A percentile compares a stretch with the other conserved stretches of the same genome.
These are phyloP conservation scores for Electrophaes corylata DNA, from an alignment of 2,888 invertebrate genomes.

Conservation along the genomic window DNA sequence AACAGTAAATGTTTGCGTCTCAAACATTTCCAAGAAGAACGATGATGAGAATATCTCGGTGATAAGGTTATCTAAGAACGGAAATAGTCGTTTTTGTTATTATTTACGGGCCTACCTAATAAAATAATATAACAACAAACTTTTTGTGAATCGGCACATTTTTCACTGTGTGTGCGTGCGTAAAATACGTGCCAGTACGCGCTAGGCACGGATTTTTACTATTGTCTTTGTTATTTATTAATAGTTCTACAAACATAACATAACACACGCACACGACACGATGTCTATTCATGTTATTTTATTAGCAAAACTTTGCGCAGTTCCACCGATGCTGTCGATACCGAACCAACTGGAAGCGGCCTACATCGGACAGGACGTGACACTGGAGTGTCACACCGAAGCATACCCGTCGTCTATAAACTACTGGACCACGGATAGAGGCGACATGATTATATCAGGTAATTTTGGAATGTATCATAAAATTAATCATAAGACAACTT, in stretches of 20 bases:
- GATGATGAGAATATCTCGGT: no score
- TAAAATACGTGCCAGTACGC: slow-evolving; percentile 52
- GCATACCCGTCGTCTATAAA: slow-evolving; percentile 96
- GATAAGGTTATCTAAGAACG: no score
- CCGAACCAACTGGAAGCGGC: slow-evolving; percentile 96
- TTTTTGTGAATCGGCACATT: slow-evolving; percentile 52
- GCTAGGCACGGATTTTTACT: slow-evolving; percentile 52
- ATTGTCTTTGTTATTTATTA: slow-evolving; percentile 46
- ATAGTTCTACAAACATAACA: slow-evolving; percentile 37
- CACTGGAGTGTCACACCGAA: slow-evolving; percentile 95
- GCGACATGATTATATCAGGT: slow-evolving; percentile 97
- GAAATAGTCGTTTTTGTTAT: slow-evolving; percentile 19
- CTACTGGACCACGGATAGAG: slow-evolving; percentile 96
- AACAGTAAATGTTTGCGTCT: no score
- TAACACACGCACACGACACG: slow-evolving; percentile 25
- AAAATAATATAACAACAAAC: slow-evolving; percentile 47
- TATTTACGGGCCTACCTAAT: slow-evolving; percentile 41
- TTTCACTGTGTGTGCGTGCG: slow-evolving; percentile 54
- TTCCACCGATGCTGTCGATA: slow-evolving; percentile 97
- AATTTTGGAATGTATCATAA: neutral
- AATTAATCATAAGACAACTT: no score
- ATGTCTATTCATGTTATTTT: slow-evolving; percentile 38
- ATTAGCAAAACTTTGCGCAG: slow-evolving; percentile 72
- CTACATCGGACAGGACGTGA: slow-evolving; percentile 94
- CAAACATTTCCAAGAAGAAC: no score